Evolutionary conservation across 1,140 invertebrate species (phyloP), one percentile per base, ranked within the genome.

Genomic region (Episyrphus balteatus): DNA sequence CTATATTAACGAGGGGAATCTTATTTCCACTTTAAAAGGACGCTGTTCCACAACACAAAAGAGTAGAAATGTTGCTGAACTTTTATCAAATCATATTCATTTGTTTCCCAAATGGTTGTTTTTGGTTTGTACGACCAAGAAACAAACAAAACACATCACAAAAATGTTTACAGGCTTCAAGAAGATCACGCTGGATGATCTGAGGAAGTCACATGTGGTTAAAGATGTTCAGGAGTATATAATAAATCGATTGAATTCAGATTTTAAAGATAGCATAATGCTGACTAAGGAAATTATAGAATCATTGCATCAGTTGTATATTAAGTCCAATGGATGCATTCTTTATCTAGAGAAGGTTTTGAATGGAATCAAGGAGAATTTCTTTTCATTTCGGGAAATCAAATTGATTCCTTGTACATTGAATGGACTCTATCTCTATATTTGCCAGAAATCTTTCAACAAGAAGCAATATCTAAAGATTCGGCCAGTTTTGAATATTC

Each of bases 151-250:
- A 61, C 78, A 80, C 12, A 83, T 95, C 38, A 89, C 88, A 3
- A 81, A 86, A 51, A 85, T 92, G 81, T 96, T 96, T 64, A 88
- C 90, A 3, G 92, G 91, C 11, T 96, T 95, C 66, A 76, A 91
- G n/a, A 96, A 92, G 73, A 83, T 93, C 49, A 84, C 84, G 12
- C 62, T 96, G 42, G 92, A 96, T 61, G 92, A 95, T 68, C 69
- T 95, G 46, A 75, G 89, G 18, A 92, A 93, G 51, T 82, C 86
- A 1, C 88, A 93, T 59, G 87, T 89, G 2, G 82, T 86, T 0
- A 79, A 88, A 17, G 93, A 98, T 62, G 88, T 97, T 1, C 92
- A 97, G 63, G 86, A 94, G 58, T 97, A 96, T 60, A 96, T 98
- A 47, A 75, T 96, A 1, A 86, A 87, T 14, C 73, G 92, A 5